Percentiles rank a stretch among this genome's conserved stretches.
Conservation (phyloP, 2,888 invertebrate species). For the Apamea monoglypha region DNA sequence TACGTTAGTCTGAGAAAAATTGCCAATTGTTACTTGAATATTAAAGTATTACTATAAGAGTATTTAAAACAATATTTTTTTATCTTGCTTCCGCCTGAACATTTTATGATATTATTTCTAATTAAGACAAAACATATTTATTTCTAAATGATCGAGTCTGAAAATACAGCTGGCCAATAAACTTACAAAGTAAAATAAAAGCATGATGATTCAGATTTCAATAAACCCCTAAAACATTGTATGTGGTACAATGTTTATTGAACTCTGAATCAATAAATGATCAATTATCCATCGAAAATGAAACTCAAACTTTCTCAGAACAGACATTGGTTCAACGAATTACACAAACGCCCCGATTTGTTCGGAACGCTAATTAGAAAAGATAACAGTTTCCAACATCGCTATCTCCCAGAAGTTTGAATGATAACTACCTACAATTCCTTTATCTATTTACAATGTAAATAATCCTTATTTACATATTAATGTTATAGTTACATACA, state of each 20-base stretch:
- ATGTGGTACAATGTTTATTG: no score
- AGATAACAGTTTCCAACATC: constrained; percentile 48
- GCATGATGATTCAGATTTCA: neutral
- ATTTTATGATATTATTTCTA: neutral
- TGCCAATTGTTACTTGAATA: neutral
- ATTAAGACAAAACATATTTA: neutral
- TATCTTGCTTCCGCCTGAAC: neutral
- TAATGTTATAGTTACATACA: constrained; percentile 61
- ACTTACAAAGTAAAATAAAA: neutral
- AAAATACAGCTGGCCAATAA: neutral
- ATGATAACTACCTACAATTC: constrained; percentile 67
- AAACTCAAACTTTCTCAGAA: constrained; percentile 31
- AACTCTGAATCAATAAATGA: constrained; percentile 29
- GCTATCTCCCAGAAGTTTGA: constrained; percentile 63
- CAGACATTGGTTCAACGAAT: constrained; percentile 32
- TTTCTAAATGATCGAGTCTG: neutral
- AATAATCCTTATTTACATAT: constrained; percentile 65
- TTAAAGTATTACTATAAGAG: neutral
- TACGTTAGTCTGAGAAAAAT: no score
- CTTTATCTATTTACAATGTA: constrained; percentile 67
- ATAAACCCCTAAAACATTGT: neutral
- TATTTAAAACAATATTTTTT: neutral
- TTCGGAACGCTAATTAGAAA: constrained; percentile 36
- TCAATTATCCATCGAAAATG: constrained; percentile 30
- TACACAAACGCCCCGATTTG: constrained; percentile 24